Evolutionary conservation across 2,113 vertebrate genomes (phyloP), one percentile per base, ranked within the genome.

Genomic region (Triplophysa tibetana): DNA sequence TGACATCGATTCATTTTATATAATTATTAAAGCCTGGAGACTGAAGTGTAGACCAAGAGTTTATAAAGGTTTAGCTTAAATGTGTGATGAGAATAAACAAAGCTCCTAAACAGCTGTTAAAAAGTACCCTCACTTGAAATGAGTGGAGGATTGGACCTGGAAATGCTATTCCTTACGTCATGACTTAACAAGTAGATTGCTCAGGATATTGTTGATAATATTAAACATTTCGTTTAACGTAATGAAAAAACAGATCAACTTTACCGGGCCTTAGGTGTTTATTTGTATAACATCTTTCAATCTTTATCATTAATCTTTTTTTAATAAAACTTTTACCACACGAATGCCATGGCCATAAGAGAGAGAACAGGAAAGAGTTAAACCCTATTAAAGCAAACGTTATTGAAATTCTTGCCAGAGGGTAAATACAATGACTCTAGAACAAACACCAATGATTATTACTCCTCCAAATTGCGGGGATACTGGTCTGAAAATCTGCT

Each of bases 301-400:
- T 16, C 21, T 64, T 16, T n/a, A 48, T 52, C 41, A 64, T 64
- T 50, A 75, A 56, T n/a, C 16, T n/a, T 45, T 45, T 45, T 45
- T 45, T 19, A 75, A 75, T 26, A 14, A 63, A 64, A 29, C 21
- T 50, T 62, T 75, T 48, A 75, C 62, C 45, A 65, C 74, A 64
- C 12, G 75, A 77, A 65, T 48, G 45, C n/a, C 45, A 52, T 76
- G 61, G 43, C 52, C 45, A 24, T 54, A 10, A 33, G 74, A 65
- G 45, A 75, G 41, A 63, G 41, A 63, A 61, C n/a, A 75, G 21
- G 21, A 62, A 63, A 75, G 7, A 52, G 16, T 52, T 11, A 19
- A 65, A 76, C 61, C n/a, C 45, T 65, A 76, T 76, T 76, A 76
- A 76, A 76, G 60, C 45, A 33, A 65, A 76, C 74, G 54, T 76